These are phyloP conservation scores for Orthosia incerta DNA, from an alignment of 2,888 invertebrate genomes.

Conservation along the genomic window DNA sequence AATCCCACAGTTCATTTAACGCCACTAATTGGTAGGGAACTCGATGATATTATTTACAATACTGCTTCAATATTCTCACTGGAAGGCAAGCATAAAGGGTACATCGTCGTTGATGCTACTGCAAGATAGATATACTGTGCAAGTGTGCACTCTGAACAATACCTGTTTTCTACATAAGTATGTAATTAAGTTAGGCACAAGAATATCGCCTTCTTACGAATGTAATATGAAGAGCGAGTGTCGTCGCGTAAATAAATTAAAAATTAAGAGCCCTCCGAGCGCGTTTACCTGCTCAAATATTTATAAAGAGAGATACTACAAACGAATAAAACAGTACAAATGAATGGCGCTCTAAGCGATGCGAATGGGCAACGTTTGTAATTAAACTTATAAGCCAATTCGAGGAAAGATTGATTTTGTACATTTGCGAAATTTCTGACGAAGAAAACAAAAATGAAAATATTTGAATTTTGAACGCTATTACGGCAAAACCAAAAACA, in stretches of 20 bases:
- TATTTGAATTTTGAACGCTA: too few relatives aligned
- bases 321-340: conserved; percentile 39
- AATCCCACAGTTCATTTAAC: conserved; percentile 32
- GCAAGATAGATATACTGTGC: conserved; percentile 2
- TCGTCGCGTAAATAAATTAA: conserved; percentile 61
- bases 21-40: conserved; percentile 13
- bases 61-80: conserved; percentile 3
- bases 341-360: conserved; percentile 10
- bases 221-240: background rate
- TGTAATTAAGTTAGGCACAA: conserved; percentile 4
- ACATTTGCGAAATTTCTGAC: background rate
- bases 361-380: conserved; percentile 26
- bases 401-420: conserved; percentile 21
- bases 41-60: conserved; percentile 9
- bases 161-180: conserved; percentile 15
- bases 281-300: conserved; percentile 60
- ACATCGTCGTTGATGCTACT: background rate
- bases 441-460: too few relatives aligned
- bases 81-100: background rate
- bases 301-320: conserved; percentile 34
- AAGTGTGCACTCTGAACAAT: background rate
- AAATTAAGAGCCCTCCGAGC: conserved; percentile 59
- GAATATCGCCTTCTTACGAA: background rate
- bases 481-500: background rate
- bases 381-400: conserved; percentile 32